phyloP scores from a whole-genome alignment of 2,113 vertebrate genomes.

The Rhipidura dahli region DNA sequence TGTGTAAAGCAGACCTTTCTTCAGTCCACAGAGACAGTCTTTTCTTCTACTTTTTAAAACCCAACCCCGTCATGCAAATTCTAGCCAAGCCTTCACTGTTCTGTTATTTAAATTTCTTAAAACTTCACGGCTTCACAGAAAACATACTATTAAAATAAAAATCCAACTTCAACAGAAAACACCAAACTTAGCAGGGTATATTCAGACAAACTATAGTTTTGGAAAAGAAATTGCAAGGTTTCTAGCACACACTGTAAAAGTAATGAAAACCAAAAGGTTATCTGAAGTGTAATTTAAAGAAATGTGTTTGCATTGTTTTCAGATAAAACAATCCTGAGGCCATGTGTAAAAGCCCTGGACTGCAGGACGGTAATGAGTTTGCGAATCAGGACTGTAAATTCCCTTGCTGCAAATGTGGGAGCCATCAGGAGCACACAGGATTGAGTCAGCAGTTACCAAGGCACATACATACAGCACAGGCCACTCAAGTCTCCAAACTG shows the following conservation, averaged over 20 bases:
- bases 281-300: conserved; percentile 33
- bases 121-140: not conserved
- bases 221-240: not conserved
- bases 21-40: not conserved
- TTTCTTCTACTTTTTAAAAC: not conserved
- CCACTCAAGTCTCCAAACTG: conserved; percentile 56
- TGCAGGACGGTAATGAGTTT: conserved; percentile 37
- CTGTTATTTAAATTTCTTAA: not conserved
- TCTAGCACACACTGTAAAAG: conserved; percentile 10
- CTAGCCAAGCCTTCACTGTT: not conserved
- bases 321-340: conserved; percentile 32
- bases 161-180: not conserved
- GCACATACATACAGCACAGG: conserved; percentile 32
- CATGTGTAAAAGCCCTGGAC: not conserved
- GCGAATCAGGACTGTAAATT: conserved; percentile 39
- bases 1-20: not conserved
- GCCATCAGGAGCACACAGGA: conserved; percentile 46
- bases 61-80: not conserved
- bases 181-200: not conserved
- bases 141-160: not conserved
- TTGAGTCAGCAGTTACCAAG: conserved; percentile 70
- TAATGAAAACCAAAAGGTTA: conserved; percentile 28
- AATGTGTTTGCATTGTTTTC: conserved; percentile 32
- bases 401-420: conserved; percentile 42
- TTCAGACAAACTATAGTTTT: not conserved